Evolutionary conservation across 2,888 invertebrate species (phyloP), one percentile per base, ranked within the genome.

Genomic region (Amphipyra berbera): DNA sequence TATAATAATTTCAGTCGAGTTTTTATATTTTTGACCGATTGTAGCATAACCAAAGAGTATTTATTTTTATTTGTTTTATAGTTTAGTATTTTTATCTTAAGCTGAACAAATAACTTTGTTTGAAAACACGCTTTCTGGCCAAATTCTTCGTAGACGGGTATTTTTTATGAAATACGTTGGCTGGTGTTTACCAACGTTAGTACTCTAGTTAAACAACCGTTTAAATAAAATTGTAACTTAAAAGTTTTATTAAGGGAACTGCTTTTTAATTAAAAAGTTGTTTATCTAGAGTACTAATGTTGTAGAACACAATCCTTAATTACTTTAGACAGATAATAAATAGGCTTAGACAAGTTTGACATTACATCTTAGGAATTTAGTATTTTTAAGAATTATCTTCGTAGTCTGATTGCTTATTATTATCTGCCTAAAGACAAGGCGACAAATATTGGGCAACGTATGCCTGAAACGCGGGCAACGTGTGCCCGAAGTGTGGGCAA

Each of bases 371-470:
- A 12, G 2, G 0, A 41, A n/a, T 4, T 21, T 47, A 33, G 1
- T 38, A 44, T 42, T n/a, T 33, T 30, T 1, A 9, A 21, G 21
- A 21, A 21, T 21, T 21, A 3, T 21, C n/a, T n/a, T 9, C 14
- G 21, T 35, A 47, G 5, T 35, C 0, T n/a, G 8, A 52, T 12
- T 52, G 33, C 0, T 2, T 21, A 21, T 1, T 35, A 21, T 0
- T 15, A 62, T 41, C 48, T 38, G 45, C 41, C 21, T 38, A 10
- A 46, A 46, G 7, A 0, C n/a, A 46, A n/a, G 14, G n/a, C 10
- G 41, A 71, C 71, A 27, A 42, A 67, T 13, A n/a, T 38, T 46
- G 45, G 53, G 48, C 35, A 37, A 48, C 8, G 8, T 27, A n/a
- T 27, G n/a, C 7, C 7, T 2, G 7, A 45, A 4, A 30, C 1